A percentile compares a stretch with the other conserved stretches of the same genome.
phyloP scores from a whole-genome alignment of 2,797 vertebrate genomes.

The Silurus aristotelis region DNA sequence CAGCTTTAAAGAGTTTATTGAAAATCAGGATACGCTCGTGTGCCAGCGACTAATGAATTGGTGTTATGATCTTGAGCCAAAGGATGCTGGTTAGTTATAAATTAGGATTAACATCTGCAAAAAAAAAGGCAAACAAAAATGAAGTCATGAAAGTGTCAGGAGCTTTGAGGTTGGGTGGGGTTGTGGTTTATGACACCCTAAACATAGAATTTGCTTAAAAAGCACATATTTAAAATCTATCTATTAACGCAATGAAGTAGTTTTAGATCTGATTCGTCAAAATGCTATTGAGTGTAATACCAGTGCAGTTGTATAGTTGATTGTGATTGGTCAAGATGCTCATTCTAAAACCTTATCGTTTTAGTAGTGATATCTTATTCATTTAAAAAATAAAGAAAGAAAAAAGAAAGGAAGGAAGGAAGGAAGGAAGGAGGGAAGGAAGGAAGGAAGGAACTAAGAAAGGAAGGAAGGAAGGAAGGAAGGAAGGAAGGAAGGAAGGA shows the following conservation, averaged over 20 bases:
- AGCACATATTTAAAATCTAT: not conserved
- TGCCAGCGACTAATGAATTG: constrained; percentile 84
- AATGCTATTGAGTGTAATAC: too few species aligned
- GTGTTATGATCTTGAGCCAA: constrained; percentile 79
- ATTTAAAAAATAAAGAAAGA: not conserved
- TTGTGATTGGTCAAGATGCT: not conserved
- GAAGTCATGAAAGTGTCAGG: constrained; percentile 57
- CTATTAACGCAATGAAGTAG: not conserved
- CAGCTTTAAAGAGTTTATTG: constrained; percentile 75
- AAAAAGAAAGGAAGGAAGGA: not conserved
- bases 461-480: too few species aligned
- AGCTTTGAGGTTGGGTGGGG: constrained; percentile 18
- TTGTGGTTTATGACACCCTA: constrained; percentile 10
- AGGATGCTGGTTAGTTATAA: constrained; percentile 72
- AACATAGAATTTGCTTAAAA: not conserved
- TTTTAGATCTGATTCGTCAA: not conserved
- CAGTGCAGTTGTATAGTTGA: not conserved
- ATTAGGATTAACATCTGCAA: constrained; percentile 73
- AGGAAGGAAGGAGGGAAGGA: too few species aligned
- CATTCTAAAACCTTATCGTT: not conserved
- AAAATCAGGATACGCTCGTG: constrained; percentile 74
- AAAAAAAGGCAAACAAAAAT: constrained; percentile 63
- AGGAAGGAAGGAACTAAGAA: too few species aligned
- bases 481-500: too few species aligned
- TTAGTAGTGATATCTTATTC: not conserved